Conservation (phyloP, 2,797 vertebrate species). For the Mus minutoides region DNA sequence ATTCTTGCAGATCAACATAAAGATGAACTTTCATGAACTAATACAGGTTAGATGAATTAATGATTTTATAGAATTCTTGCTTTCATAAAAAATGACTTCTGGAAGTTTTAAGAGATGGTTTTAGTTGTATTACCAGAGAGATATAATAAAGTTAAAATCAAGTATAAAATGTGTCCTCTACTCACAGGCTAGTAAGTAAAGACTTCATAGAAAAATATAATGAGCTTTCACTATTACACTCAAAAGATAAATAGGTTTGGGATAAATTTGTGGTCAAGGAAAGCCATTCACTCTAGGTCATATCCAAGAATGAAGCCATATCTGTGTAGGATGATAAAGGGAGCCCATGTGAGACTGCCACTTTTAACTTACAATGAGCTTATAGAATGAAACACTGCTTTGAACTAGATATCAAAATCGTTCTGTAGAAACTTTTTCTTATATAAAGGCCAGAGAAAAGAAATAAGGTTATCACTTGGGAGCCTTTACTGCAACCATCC, state of each 20-base stretch:
- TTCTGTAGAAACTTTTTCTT: background rate
- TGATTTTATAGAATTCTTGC: background rate
- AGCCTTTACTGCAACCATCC: too few relatives aligned
- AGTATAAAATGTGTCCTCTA: background rate
- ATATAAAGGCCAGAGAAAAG: background rate
- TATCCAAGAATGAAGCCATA: background rate
- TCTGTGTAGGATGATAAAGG: background rate
- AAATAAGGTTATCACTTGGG: too few relatives aligned
- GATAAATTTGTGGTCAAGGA: background rate
- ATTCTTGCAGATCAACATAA: background rate
- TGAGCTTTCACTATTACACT: background rate
- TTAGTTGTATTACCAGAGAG: background rate
- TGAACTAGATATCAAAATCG: background rate
- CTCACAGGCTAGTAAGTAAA: background rate
- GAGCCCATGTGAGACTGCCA: background rate
- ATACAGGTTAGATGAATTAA: background rate
- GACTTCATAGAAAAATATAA: background rate
- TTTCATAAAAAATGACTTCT: background rate
- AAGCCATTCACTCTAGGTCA: background rate
- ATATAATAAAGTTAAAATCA: background rate
- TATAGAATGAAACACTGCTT: background rate
- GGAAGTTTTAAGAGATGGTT: background rate
- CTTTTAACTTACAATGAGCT: background rate
- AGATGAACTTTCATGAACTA: background rate
- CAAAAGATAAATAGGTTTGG: background rate